phyloP scores from a whole-genome alignment of 2,888 invertebrate species.

The Buathra laborator region DNA sequence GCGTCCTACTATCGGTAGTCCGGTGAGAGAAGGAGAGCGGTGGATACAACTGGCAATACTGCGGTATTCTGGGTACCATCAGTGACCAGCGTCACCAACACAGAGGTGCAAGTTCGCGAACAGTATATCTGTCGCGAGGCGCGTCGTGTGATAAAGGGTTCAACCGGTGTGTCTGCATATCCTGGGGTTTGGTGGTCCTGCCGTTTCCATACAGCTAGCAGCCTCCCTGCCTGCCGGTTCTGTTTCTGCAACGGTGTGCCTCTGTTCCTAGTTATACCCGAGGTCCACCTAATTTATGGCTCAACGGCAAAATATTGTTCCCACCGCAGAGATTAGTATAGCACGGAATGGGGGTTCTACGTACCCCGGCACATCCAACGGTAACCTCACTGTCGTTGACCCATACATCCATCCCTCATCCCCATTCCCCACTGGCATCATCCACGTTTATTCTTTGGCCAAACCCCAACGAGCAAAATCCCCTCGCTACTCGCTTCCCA shows the following conservation, averaged over 20 bases:
- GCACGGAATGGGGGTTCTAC: slow-evolving; percentile 40
- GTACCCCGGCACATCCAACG: slow-evolving; percentile 8
- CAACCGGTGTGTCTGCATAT: slow-evolving; percentile 48
- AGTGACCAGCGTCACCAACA: slow-evolving; percentile 47
- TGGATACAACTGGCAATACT: background rate
- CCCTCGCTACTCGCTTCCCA: slow-evolving; percentile 23
- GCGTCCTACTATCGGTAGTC: slow-evolving; percentile 18
- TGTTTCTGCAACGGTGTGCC: slow-evolving; percentile 41
- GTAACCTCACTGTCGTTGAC: slow-evolving; percentile 34
- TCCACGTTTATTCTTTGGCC: slow-evolving; percentile 64
- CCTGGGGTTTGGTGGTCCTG: slow-evolving; percentile 1
- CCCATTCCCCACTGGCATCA: slow-evolving; percentile 14
- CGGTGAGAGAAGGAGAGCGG: background rate
- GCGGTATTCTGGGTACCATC: slow-evolving; percentile 25
- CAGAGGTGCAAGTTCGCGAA: slow-evolving; percentile 73
- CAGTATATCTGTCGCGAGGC: slow-evolving; percentile 74
- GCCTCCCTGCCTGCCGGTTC: slow-evolving; percentile 37
- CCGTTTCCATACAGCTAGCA: background rate
- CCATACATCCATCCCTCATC: slow-evolving; percentile 39
- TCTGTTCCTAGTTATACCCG: slow-evolving; percentile 64
- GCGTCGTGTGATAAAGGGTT: slow-evolving; percentile 77
- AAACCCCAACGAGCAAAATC: slow-evolving; percentile 60
- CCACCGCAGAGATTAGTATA: slow-evolving; percentile 77
- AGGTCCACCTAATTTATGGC: slow-evolving; percentile 76
- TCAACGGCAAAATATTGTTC: slow-evolving; percentile 78